phyloP scores from a whole-genome alignment of 2,888 invertebrate species.

The Plemyria rubiginata region DNA sequence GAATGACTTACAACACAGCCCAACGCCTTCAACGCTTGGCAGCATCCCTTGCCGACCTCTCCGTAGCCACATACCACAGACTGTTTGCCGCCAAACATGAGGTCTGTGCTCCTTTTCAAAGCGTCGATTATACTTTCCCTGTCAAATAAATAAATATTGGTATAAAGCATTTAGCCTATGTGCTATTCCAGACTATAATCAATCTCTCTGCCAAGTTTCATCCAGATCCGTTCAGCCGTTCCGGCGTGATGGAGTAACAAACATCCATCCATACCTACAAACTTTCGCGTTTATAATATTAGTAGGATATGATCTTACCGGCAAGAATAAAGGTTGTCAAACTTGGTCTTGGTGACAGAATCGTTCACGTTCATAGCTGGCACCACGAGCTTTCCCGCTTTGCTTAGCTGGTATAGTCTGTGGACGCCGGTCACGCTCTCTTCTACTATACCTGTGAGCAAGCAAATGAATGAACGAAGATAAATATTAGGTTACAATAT shows the following conservation, averaged over 20 bases:
- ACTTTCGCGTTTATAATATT: no score
- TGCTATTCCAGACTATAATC: no score
- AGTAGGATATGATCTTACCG: slow-evolving; percentile 80
- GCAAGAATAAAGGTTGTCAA: slow-evolving; percentile 98
- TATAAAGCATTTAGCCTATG: no score
- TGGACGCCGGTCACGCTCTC: slow-evolving; percentile 99
- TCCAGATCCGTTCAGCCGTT: no score
- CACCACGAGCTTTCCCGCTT: slow-evolving; percentile 96
- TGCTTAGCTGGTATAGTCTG: slow-evolving; percentile 96
- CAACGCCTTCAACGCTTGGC: slow-evolving; percentile 96
- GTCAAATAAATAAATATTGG: slow-evolving; percentile 42
- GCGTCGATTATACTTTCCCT: slow-evolving; percentile 85
- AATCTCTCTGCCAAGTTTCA: no score
- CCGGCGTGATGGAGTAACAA: no score
- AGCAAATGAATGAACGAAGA: neutral
- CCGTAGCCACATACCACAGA: slow-evolving; percentile 98
- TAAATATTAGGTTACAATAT: no score
- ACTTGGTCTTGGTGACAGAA: slow-evolving; percentile 98
- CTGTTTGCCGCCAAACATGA: slow-evolving; percentile 99
- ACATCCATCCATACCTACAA: no score
- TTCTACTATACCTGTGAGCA: slow-evolving; percentile 93
- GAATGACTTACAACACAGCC: slow-evolving; percentile 93
- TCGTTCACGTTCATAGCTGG: slow-evolving; percentile 99
- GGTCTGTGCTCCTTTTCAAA: slow-evolving; percentile 94
- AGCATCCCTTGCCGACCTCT: slow-evolving; percentile 98